Evolutionary conservation across 2,797 vertebrate genomes (phyloP), one percentile per base, ranked within the genome.

Genomic region (Ctenochaetus hawaiiensis): DNA sequence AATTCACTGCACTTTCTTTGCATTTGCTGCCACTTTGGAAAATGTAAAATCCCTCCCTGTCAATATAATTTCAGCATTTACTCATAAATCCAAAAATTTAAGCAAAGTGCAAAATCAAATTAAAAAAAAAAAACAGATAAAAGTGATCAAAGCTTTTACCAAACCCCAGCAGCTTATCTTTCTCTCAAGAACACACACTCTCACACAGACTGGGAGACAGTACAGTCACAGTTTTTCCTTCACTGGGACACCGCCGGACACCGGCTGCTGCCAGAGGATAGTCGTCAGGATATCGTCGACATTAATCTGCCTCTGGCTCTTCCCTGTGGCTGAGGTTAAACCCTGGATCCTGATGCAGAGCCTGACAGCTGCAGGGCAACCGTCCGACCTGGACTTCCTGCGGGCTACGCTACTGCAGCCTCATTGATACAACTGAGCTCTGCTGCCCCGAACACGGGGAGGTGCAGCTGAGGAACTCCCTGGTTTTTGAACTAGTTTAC

Each of bases 261-360:
- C 26, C 26, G 41, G 68, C 70, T 30, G 62, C 54, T 78, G 72
- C 64, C 65, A 80, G 65, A 79, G 78, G 78, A 77, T 54, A 56
- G 53, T 57, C 18, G 54, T 48, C 49, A 61, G 77, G 72, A 82
- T 83, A 85, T 78, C 4, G 47, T 66, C 70, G 2, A 57, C 69
- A 76, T 83, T 91, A 89, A 88, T 90, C 85, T 84, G 82, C 73
- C 70, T 74, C 66, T 78, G 80, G 72, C 77, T 84, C 78, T 81
- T 81, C 72, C 70, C 81, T 71, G 75, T 34, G 11, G 79, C 58
- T 64, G 65, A 75, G 72, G 75, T 84, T 82, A 84, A 90, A 84
- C 51, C 79, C 87, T 66, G 75, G 65, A 86, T 87, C 76, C 83
- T 80, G 74, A 84, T 71, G 83, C 78, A 75, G 72, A 74, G 78